These are phyloP conservation scores for Choloepus hoffmanni DNA, from an alignment of 2,113 vertebrate species.

Conservation along the genomic window DNA sequence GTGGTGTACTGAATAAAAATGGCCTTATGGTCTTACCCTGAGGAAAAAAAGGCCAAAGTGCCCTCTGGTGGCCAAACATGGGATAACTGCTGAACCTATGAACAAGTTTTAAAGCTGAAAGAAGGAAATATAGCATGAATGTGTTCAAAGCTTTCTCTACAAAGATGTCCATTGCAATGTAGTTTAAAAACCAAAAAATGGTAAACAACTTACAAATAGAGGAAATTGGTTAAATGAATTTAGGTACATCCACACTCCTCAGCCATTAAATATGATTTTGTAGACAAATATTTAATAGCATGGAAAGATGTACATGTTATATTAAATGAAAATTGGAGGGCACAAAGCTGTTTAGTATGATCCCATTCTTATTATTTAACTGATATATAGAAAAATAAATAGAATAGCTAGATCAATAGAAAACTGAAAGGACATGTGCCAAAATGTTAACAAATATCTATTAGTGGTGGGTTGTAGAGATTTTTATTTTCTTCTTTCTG, in stretches of 20 bases:
- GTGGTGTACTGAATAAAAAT: not conserved
- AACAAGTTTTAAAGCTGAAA: not conserved
- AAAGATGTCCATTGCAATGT: not conserved
- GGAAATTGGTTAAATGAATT: not conserved
- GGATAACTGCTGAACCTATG: not conserved
- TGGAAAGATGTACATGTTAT: not conserved
- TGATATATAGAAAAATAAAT: not conserved
- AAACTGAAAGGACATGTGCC: not conserved
- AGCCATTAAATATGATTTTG: not conserved
- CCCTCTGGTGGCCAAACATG: slow-evolving; percentile 56
- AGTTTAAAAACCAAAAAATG: not conserved
- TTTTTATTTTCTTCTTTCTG: slow-evolving; percentile 7
- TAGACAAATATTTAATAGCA: not conserved
- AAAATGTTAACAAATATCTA: not conserved
- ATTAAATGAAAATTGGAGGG: slow-evolving; percentile 15
- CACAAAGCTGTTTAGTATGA: not conserved
- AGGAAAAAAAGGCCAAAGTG: not conserved
- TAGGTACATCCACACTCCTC: not conserved
- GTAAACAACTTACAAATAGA: not conserved
- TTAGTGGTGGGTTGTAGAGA: not conserved
- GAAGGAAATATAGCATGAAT: not conserved
- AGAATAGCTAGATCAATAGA: not conserved
- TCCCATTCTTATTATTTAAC: not conserved
- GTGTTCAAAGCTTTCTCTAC: slow-evolving; percentile 28
- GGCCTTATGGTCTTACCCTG: too few relatives aligned